These are phyloP conservation scores for Didymodactylos carnosus DNA, from an alignment of 2,888 invertebrate species.

Conservation along the genomic window DNA sequence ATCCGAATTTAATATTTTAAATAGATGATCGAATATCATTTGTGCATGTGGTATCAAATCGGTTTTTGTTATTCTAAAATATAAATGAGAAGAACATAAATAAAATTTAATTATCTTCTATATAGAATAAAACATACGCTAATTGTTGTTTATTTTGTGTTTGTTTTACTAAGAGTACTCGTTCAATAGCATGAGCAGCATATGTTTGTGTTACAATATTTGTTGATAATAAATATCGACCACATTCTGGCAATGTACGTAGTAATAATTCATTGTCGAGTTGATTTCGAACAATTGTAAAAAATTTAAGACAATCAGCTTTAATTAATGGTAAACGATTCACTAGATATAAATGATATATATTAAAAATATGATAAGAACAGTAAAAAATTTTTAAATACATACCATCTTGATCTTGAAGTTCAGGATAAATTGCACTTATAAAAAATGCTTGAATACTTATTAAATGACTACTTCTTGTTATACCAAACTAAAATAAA, in stretches of 20 bases:
- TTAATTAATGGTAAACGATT: constrained; percentile 71
- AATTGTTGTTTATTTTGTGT: background rate
- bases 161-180: constrained; percentile 27
- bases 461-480: constrained; percentile 68
- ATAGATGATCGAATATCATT: background rate
- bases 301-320: constrained; percentile 82
- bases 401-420: constrained; percentile 46
- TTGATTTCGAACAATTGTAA: constrained; percentile 81
- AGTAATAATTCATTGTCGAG: constrained; percentile 58
- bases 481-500: constrained; percentile 52
- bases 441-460: constrained; percentile 68
- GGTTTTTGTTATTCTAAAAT: background rate
- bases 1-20: background rate
- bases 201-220: constrained; percentile 81
- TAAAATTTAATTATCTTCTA: no score
- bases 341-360: constrained; percentile 35
- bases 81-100: background rate
- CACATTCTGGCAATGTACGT: constrained; percentile 54
- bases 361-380: no score
- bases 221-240: constrained; percentile 52
- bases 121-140: no score
- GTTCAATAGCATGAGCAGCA: constrained; percentile 74
- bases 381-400: no score
- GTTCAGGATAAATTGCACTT: constrained; percentile 65
- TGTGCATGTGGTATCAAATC: background rate